phyloP scores from a whole-genome alignment of 2,888 invertebrate species.

The Branchellion lobata region DNA sequence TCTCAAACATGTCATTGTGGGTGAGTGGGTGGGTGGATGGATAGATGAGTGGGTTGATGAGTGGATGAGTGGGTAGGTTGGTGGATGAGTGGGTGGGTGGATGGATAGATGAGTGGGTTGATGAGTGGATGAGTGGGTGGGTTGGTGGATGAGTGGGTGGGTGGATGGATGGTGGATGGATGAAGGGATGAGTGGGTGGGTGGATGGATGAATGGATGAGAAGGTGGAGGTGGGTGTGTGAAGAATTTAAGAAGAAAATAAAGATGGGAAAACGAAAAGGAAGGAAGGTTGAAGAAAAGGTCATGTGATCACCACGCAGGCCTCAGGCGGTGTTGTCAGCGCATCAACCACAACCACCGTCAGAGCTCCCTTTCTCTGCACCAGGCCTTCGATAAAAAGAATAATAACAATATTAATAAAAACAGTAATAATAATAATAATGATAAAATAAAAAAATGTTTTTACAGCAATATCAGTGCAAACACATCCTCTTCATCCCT shows the following conservation, averaged over 20 bases:
- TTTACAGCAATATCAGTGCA: neutral
- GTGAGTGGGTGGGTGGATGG: conserved; percentile 49
- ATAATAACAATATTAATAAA: conserved; percentile 1
- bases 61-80: neutral
- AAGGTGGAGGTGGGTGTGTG: neutral
- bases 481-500: neutral
- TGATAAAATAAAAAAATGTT: neutral
- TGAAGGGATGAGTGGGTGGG: neutral
- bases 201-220: neutral
- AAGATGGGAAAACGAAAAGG: neutral
- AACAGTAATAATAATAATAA: neutral
- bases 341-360: conserved; percentile 47
- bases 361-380: conserved; percentile 45
- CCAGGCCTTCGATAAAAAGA: neutral
- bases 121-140: neutral
- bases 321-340: conserved; percentile 44
- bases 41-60: neutral
- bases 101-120: neutral
- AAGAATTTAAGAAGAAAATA: neutral
- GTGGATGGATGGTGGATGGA: neutral
- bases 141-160: neutral
- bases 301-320: conserved; percentile 19
- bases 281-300: too few relatives aligned
- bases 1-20: conserved; percentile 57
- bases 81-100: neutral